These are phyloP conservation scores for Furnarius figulus DNA, from an alignment of 2,113 vertebrate species.

Conservation along the genomic window DNA sequence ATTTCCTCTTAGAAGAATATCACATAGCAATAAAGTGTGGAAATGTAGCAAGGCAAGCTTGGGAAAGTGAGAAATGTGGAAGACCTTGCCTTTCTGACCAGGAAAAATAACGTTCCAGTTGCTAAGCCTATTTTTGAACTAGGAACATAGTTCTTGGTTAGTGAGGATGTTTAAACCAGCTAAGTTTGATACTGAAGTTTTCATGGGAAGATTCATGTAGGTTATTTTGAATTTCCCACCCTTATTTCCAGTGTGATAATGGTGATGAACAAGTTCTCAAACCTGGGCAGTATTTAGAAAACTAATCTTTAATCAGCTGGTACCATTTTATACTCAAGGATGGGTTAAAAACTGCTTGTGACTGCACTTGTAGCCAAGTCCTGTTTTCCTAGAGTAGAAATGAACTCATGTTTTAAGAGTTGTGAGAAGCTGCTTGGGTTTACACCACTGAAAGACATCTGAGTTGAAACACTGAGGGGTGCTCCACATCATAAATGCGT, in stretches of 20 bases:
- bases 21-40: not conserved
- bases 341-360: not conserved
- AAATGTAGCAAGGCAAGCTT: not conserved
- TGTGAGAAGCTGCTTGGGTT: not conserved
- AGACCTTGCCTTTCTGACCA: not conserved
- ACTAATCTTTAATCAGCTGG: not conserved
- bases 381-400: not conserved
- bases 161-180: not conserved
- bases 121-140: not conserved
- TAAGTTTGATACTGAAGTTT: not conserved
- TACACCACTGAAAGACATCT: not conserved
- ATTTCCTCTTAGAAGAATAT: not conserved
- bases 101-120: not conserved
- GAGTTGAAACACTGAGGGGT: not conserved
- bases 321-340: not conserved
- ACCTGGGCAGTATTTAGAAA: not conserved
- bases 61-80: not conserved
- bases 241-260: not conserved
- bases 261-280: not conserved
- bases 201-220: not conserved
- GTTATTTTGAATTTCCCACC: not conserved
- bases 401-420: not conserved
- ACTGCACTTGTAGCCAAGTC: not conserved
- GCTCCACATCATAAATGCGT: not conserved
- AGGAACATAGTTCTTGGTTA: not conserved